phyloP scores from a whole-genome alignment of 2,797 vertebrate species.

The Chrosomus eos region DNA sequence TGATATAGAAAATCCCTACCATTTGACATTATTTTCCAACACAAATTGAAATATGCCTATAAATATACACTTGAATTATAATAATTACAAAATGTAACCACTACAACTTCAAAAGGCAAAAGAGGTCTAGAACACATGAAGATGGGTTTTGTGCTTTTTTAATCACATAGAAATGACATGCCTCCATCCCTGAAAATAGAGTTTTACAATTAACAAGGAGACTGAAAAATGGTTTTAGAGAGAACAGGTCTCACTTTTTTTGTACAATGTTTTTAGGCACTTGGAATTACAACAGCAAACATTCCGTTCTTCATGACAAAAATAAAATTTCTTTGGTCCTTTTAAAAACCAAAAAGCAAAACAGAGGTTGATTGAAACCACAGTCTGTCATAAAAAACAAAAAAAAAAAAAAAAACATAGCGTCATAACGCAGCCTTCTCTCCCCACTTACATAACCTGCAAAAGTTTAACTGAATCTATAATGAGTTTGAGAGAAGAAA shows the following conservation, averaged over 20 bases:
- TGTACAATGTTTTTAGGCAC: conserved; percentile 80
- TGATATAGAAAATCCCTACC: conserved; percentile 57
- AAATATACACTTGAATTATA: neutral
- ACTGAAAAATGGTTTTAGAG: conserved; percentile 65
- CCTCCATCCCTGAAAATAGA: conserved; percentile 75
- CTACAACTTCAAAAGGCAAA: conserved; percentile 44
- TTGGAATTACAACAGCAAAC: conserved; percentile 75
- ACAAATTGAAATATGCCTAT: neutral
- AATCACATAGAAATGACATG: conserved; percentile 78
- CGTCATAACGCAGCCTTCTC: conserved; percentile 62
- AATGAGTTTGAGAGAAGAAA: conserved; percentile 40
- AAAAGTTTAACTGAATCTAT: conserved; percentile 70
- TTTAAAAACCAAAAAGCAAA: conserved; percentile 63
- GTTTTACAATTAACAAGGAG: conserved; percentile 72
- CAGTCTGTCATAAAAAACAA: conserved; percentile 63
- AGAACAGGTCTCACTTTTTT: conserved; percentile 69
- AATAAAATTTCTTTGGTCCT: conserved; percentile 79
- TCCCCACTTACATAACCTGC: conserved; percentile 61
- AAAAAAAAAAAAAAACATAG: conserved; percentile 61
- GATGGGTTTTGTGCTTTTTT: conserved; percentile 69
- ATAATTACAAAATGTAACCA: neutral
- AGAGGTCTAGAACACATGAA: conserved; percentile 63
- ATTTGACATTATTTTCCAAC: too few species aligned
- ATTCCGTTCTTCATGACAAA: conserved; percentile 73
- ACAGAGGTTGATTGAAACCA: conserved; percentile 69